phyloP scores from a whole-genome alignment of 2,113 vertebrate species.

The Nansenia antarctica region DNA sequence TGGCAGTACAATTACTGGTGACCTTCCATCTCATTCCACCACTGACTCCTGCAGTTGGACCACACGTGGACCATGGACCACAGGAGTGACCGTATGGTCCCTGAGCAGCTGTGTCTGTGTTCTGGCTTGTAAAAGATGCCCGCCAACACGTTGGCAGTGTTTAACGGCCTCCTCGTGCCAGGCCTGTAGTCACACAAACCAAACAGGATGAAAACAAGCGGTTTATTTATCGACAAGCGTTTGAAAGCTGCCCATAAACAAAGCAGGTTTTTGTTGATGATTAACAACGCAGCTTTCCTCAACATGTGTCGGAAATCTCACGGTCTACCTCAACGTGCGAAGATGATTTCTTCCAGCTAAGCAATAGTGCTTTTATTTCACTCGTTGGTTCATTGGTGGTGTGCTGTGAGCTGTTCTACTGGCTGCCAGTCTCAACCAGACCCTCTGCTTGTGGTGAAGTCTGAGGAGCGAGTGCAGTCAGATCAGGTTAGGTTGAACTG shows the following conservation, averaged over 20 bases:
- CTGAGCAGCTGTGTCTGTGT: neutral
- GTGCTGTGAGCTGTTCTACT: neutral
- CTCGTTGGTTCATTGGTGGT: neutral
- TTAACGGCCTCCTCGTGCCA: neutral
- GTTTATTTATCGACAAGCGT: neutral
- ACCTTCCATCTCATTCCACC: neutral
- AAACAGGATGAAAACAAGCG: conserved; percentile 17
- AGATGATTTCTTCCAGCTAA: no score
- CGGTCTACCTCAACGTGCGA: neutral
- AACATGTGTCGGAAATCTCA: conserved; percentile 4
- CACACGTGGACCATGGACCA: neutral
- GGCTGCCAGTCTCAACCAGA: neutral
- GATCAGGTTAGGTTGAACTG: no score
- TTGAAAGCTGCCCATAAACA: conserved; percentile 20
- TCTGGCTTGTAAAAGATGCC: neutral
- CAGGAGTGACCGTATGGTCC: neutral
- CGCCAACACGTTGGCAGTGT: neutral
- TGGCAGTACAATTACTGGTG: neutral
- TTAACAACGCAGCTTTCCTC: conserved; percentile 9
- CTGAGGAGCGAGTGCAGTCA: no score
- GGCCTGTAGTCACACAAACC: neutral
- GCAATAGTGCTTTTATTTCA: neutral
- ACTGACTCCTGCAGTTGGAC: neutral
- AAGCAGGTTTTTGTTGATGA: neutral
- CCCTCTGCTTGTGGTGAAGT: no score